Evolutionary conservation across 2,797 vertebrate genomes (phyloP).

Genomic region (Catostomus latipinnis): DNA sequence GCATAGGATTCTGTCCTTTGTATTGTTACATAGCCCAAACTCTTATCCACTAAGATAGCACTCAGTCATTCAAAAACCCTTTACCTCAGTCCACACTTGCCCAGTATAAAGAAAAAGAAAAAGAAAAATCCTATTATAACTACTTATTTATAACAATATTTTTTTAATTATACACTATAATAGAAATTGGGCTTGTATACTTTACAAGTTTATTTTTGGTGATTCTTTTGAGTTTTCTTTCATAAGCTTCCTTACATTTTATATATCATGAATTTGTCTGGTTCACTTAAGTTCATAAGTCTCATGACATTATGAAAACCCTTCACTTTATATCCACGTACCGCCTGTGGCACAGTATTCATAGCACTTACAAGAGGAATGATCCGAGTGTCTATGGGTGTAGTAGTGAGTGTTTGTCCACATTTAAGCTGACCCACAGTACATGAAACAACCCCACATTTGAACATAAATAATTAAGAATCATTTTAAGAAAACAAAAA

Average conservation of each 20-base stretch:
- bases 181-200: not conserved
- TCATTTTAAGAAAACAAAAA: not conserved
- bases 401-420: not conserved
- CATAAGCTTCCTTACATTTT: not conserved
- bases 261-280: slow-evolving; percentile 21
- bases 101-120: not conserved
- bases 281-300: not conserved
- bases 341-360: not conserved
- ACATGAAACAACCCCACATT: not conserved
- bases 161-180: not conserved
- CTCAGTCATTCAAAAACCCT: not conserved
- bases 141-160: not conserved
- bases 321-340: slow-evolving; percentile 2
- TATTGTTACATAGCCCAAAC: not conserved
- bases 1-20: not conserved
- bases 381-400: not conserved
- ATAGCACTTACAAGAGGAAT: not conserved
- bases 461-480: not conserved
- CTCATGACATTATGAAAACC: not conserved
- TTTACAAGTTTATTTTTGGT: too few species aligned
- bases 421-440: slow-evolving; percentile 3
- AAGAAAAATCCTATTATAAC: not conserved
- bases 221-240: too few species aligned
- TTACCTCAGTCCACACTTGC: not conserved
- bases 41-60: not conserved